Percentiles rank a stretch among this genome's conserved stretches.
Conservation (phyloP, 2,888 invertebrate genomes). For the Himalopsyche japonica region DNA sequence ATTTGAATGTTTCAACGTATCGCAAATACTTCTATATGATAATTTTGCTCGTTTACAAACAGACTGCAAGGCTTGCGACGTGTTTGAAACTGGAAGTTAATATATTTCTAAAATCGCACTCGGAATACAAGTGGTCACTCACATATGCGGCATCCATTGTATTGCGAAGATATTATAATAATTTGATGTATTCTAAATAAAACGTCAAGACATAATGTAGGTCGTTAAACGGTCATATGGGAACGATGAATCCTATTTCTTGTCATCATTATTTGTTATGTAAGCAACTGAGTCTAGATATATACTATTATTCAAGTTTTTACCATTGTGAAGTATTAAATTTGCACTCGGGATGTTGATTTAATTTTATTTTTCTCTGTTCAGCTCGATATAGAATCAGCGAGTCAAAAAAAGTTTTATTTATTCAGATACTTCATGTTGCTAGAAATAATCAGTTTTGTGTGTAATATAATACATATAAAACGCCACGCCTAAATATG, state of each 20-base stretch:
- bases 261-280: neutral
- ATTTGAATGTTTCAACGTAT: neutral
- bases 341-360: too few relatives aligned
- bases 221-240: neutral
- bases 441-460: too few relatives aligned
- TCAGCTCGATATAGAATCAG: too few relatives aligned
- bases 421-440: too few relatives aligned
- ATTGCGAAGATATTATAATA: neutral
- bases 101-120: neutral
- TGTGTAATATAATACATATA: too few relatives aligned
- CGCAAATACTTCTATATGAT: neutral
- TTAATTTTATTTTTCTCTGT: too few relatives aligned
- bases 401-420: too few relatives aligned
- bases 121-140: neutral
- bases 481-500: too few relatives aligned
- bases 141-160: neutral
- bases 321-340: too few relatives aligned
- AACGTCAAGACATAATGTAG: neutral
- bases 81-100: neutral
- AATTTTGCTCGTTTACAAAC: slow-evolving; percentile 2
- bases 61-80: neutral
- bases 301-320: too few relatives aligned
- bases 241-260: neutral
- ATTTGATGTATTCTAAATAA: neutral
- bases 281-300: too few relatives aligned